These are phyloP conservation scores for Falcaria lacertinaria DNA, from an alignment of 2,888 invertebrate genomes.

Conservation along the genomic window DNA sequence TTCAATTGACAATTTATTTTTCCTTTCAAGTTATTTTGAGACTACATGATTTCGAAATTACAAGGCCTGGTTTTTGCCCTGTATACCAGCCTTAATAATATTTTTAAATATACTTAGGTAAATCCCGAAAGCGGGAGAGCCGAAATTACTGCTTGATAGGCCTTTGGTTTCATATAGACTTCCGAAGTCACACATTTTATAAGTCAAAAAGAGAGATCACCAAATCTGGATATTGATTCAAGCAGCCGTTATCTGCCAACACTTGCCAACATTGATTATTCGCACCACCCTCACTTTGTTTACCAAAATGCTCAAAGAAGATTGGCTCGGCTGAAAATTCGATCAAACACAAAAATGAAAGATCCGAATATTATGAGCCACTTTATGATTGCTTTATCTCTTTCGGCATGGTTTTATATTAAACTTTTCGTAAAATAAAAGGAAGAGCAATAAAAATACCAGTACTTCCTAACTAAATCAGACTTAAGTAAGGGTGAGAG, in stretches of 20 bases:
- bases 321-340: slow-evolving; percentile 19
- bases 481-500: slow-evolving; percentile 12
- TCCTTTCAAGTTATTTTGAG: too few relatives aligned
- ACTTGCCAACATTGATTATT: slow-evolving; percentile 8
- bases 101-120: too few relatives aligned
- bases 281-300: slow-evolving; percentile 15
- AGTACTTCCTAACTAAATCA: slow-evolving; percentile 6
- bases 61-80: not conserved
- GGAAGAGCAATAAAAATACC: not conserved
- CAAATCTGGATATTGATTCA: not conserved
- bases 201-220: too few relatives aligned
- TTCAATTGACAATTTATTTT: slow-evolving; percentile 34
- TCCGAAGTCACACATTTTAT: too few relatives aligned
- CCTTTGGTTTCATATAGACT: too few relatives aligned
- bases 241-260: slow-evolving; percentile 6
- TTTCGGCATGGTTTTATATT: not conserved
- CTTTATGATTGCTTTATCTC: slow-evolving; percentile 8
- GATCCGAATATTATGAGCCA: slow-evolving; percentile 8
- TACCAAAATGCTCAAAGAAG: slow-evolving; percentile 17
- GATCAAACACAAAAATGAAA: slow-evolving; percentile 20
- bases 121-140: too few relatives aligned
- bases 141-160: too few relatives aligned
- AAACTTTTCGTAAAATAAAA: not conserved
- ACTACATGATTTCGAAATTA: not conserved
- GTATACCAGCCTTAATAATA: not conserved